Conservation (phyloP, 2,888 invertebrate genomes). For the Pantelozetes paolii region DNA sequence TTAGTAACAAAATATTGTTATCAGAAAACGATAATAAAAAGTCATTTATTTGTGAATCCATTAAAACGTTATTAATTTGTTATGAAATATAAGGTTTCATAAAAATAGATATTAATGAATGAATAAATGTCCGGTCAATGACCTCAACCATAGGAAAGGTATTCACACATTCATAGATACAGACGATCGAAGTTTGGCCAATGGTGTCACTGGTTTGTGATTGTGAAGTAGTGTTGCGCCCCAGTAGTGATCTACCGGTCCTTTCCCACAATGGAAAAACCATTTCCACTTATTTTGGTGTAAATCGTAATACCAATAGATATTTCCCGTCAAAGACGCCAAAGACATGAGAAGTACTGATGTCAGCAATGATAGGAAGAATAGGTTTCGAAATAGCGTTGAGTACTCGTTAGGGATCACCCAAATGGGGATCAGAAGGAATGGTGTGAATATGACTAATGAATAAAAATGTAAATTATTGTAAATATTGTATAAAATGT, state of each 20-base stretch:
- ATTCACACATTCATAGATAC: background rate
- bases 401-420: slow-evolving; percentile 43
- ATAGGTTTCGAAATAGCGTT: slow-evolving; percentile 41
- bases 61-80: no score
- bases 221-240: slow-evolving; percentile 36
- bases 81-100: no score
- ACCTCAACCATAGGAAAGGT: background rate
- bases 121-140: background rate
- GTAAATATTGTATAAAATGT: no score
- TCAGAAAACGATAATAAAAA: no score
- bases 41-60: no score
- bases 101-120: no score
- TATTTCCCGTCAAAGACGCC: slow-evolving; percentile 44
- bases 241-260: slow-evolving; percentile 45
- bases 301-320: slow-evolving; percentile 45
- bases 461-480: background rate
- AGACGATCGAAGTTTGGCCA: background rate
- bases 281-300: slow-evolving; percentile 39
- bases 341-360: slow-evolving; percentile 40
- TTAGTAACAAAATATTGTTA: no score
- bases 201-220: background rate
- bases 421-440: slow-evolving; percentile 45
- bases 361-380: slow-evolving; percentile 33
- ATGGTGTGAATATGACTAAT: slow-evolving; percentile 44
- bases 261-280: slow-evolving; percentile 44